Base-by-base conservation (phyloP, 2,888 invertebrate genomes). In the Diplazon laetatorius region DNA sequence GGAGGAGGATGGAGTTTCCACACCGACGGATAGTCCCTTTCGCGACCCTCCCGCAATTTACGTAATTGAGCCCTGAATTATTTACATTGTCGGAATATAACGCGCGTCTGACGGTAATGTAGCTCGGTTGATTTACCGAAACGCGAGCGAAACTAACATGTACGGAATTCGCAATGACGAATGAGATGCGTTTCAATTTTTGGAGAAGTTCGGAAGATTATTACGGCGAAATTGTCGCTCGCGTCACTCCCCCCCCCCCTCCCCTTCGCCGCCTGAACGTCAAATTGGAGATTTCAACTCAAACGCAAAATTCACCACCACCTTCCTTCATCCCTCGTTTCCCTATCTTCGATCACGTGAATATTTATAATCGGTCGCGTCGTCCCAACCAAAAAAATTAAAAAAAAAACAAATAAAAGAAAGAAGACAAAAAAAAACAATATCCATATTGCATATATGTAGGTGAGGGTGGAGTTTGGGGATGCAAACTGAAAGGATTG, bases 31-130 rank as follows among this genome's bases (percentile, higher is more conserved):
- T n/a, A n/a, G n/a, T n/a, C n/a, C 10, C 55, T 48, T 68, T 6
- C 30, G 30, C 30, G 30, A 2, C 30, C 12, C 59, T 46, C 20
- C 39, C 37, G 87, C 89, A 88, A 90, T 89, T 90, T 89, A 87
- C 88, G 89, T 89, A 90, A 90, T 90, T 89, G 90, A 90, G 86
- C 86, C 84, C 83, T 90, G 89, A 90, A 89, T 90, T 90, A 89
- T 90, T 90, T 88, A 90, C 89, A 87, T 84, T 87, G 86, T 82
- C 85, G 22, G 86, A 69, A 87, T 87, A 87, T 89, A 87, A 87
- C 89, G 87, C 88, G 87, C 86, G 85, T 85, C 84, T 83, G 82
- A 73, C 75, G 46, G 66, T 60, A 44, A 73, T 59, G 63, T 60
- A 48, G 59, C 59, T 62, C 48, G 68, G 57, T 50, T 35, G 30